Evolutionary conservation across 2,113 vertebrate species (phyloP), one percentile per base, ranked within the genome.

Genomic region (Sinocyclocheilus grahami): DNA sequence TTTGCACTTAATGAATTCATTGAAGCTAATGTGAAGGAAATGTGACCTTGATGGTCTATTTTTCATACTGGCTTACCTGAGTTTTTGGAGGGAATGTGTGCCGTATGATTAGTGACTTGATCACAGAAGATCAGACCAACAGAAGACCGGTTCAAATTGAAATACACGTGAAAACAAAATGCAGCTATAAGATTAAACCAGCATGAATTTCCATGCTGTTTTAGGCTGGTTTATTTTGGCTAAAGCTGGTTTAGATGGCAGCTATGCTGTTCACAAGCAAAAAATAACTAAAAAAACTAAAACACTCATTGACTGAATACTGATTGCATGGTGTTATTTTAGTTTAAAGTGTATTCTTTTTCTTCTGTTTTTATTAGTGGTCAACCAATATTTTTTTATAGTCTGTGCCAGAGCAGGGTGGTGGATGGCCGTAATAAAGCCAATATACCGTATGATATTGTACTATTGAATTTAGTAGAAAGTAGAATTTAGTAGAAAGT

Each of bases 1-100:
- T 16, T 48, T 83, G 39, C 83, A 67, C 72, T 72, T 79, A 63
- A 85, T 78, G 67, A 88, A 88, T 82, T 87, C 24, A 86, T 87
- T 84, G 82, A 82, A 79, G 77, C 39, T 67, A 76, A 72, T 85
- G 55, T 78, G 67, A 86, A 80, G 22, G 39, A 60, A 87, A 60
- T 48, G 13, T 60, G 39, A 39, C 22, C 58, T 69, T 85, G 14
- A 63, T 88, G 83, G 75, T 88, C 51, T 62, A 18, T 60, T 82
- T 69, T 82, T 24, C 18, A 22, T 83, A 24, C 16, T 48, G 53
- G 53, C 33, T 84, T 12, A 24, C 60, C 62, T 67, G 24, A 79
- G 74, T 22, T n/a, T 81, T 67, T 13, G n/a, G 80, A 82, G 78
- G 72, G 74, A 87, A 65, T 85, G 63, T 79, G 83, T 22, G 22